These are phyloP conservation scores for Drosophila jambulina DNA, from an alignment of 1,140 invertebrate genomes.

Conservation along the genomic window DNA sequence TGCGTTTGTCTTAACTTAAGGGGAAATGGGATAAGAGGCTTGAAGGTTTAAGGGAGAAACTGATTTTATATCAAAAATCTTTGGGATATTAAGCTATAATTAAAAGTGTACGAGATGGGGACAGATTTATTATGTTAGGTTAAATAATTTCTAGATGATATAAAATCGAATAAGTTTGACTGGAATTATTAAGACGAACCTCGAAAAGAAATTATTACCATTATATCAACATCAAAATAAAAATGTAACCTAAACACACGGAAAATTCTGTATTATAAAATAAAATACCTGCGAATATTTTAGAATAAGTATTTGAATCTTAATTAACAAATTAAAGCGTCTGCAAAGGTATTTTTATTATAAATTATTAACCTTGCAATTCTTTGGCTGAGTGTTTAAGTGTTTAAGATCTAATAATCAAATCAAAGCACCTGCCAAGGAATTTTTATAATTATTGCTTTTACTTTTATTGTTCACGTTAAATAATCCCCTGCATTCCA, in stretches of 20 bases:
- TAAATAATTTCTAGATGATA: no score
- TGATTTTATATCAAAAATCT: neutral
- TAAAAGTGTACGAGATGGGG: neutral
- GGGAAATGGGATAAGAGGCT: neutral
- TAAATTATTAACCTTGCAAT: no score
- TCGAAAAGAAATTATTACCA: neutral
- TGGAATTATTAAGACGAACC: neutral
- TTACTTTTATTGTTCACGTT: neutral
- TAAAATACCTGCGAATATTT: neutral
- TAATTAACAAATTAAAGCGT: no score
- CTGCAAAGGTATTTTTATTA: neutral
- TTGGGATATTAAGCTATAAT: neutral
- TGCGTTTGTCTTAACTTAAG: neutral
- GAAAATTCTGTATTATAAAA: neutral
- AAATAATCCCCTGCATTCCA: neutral
- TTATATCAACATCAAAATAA: neutral
- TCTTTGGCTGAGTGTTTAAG: no score
- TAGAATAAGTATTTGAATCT: neutral
- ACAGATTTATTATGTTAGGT: neutral
- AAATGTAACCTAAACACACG: neutral
- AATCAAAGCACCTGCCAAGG: neutral
- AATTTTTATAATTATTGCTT: neutral
- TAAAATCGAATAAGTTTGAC: neutral
- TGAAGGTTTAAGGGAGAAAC: neutral
- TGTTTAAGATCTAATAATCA: no score